A percentile compares a stretch with the other conserved stretches of the same genome.
phyloP scores from a whole-genome alignment of 2,797 vertebrate genomes.

The Triplophysa yarkandensis region DNA sequence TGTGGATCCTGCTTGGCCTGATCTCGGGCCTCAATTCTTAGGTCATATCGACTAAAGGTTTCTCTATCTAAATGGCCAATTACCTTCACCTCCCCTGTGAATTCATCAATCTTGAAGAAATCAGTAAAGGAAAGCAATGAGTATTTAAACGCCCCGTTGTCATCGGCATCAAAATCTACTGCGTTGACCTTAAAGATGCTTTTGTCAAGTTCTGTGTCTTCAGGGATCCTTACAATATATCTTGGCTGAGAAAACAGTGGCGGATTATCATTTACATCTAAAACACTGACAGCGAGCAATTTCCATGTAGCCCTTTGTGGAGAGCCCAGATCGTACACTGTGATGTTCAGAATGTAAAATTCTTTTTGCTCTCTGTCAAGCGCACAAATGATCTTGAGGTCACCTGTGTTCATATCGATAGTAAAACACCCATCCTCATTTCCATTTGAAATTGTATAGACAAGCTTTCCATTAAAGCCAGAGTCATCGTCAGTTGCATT shows the following conservation, averaged over 20 bases:
- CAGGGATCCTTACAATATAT: constrained; percentile 82
- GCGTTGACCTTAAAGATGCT: constrained; percentile 81
- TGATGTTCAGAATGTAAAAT: constrained; percentile 93
- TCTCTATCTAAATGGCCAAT: constrained; percentile 85
- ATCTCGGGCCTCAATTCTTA: constrained; percentile 88
- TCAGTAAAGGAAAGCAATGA: constrained; percentile 82
- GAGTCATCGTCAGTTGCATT: constrained; percentile 85
- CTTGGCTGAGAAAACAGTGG: constrained; percentile 85
- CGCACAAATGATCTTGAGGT: constrained; percentile 81
- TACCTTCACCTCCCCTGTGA: constrained; percentile 85
- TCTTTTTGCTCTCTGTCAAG: constrained; percentile 88
- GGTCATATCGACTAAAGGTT: constrained; percentile 75
- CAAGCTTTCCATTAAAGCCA: constrained; percentile 86
- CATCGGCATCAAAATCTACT: constrained; percentile 80
- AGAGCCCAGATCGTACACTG: constrained; percentile 87
- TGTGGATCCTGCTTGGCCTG: constrained; percentile 79
- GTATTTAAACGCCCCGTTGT: constrained; percentile 81
- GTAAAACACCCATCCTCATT: constrained; percentile 91
- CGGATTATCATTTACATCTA: constrained; percentile 90
- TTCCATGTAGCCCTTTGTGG: constrained; percentile 92
- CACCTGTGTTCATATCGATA: constrained; percentile 85
- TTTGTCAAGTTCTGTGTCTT: constrained; percentile 80
- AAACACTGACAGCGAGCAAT: constrained; percentile 84
- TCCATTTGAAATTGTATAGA: constrained; percentile 88
- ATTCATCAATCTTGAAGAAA: constrained; percentile 82